A percentile compares a stretch with the other conserved stretches of the same genome.
Conservation (phyloP, 2,888 invertebrate genomes). For the Tetheella fluctuosa region DNA sequence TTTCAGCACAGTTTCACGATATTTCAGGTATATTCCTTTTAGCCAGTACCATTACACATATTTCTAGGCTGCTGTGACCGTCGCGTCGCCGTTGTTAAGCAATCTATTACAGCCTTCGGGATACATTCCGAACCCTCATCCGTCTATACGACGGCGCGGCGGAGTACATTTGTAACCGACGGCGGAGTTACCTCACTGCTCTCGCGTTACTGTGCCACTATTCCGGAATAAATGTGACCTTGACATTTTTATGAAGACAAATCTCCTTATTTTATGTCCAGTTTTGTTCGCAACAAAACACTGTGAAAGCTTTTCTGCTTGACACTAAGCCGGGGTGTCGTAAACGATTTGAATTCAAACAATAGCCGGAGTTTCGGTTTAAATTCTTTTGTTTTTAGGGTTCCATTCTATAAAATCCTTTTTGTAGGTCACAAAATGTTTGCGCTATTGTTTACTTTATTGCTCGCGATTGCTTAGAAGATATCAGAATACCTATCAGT, state of each 20-base stretch:
- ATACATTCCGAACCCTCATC: constrained; percentile 9
- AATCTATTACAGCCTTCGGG: constrained; percentile 8
- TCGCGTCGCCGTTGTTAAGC: constrained; percentile 5
- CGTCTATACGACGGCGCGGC: constrained; percentile 2
- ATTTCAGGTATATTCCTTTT: not conserved
- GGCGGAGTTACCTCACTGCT: constrained; percentile 2
- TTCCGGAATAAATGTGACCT: constrained; percentile 16
- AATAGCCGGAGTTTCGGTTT: constrained; percentile 7
- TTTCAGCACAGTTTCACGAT: not conserved
- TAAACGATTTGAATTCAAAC: constrained; percentile 7
- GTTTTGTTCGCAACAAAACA: constrained; percentile 16
- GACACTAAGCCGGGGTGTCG: constrained; percentile 4
- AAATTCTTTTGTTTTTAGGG: constrained; percentile 8
- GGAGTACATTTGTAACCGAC: constrained; percentile 5
- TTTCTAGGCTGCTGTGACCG: not conserved
- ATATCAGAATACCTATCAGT: not conserved
- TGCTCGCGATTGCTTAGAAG: not conserved
- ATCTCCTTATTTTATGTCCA: constrained; percentile 15
- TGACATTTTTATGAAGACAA: constrained; percentile 16
- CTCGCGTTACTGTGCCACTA: constrained; percentile 4
- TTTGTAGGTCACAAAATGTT: not conserved
- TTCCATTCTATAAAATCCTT: not conserved
- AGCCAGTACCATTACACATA: constrained; percentile 7
- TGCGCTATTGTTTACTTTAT: constrained; percentile 1
- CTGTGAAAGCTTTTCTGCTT: constrained; percentile 34